Conservation (phyloP, 2,888 invertebrate species). For the Cryptophagus acutangulus region DNA sequence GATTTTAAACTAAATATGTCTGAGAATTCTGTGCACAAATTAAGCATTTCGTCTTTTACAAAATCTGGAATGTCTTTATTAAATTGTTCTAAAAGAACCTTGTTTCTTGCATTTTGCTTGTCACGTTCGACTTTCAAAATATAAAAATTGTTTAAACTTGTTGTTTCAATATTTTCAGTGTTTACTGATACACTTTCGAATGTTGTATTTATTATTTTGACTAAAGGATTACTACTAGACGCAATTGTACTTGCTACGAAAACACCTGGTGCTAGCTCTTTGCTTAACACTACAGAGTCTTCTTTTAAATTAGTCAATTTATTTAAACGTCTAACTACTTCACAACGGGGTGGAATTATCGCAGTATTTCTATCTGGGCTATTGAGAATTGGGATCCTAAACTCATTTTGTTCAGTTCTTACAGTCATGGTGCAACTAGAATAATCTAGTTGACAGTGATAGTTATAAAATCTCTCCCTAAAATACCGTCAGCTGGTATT, state of each 20-base stretch:
- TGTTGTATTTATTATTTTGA: slow-evolving; percentile 15
- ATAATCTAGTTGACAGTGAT: slow-evolving; percentile 6
- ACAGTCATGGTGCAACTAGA: slow-evolving; percentile 5
- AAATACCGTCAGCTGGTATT: slow-evolving; percentile 9
- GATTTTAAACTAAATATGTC: slow-evolving; percentile 22
- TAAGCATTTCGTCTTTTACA: slow-evolving; percentile 7
- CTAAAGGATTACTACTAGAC: slow-evolving; percentile 5
- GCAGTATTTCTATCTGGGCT: too few species aligned
- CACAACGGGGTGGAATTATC: slow-evolving; percentile 10
- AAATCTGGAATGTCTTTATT: slow-evolving; percentile 6
- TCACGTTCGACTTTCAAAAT: not conserved
- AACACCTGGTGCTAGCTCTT: slow-evolving; percentile 2
- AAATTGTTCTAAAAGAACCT: slow-evolving; percentile 3
- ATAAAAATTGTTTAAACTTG: not conserved
- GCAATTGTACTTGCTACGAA: slow-evolving; percentile 11
- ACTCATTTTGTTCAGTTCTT: too few species aligned
- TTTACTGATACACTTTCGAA: not conserved
- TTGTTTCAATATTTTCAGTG: not conserved
- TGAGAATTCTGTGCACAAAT: slow-evolving; percentile 14
- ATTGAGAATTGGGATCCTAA: slow-evolving; percentile 2
- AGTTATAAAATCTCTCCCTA: slow-evolving; percentile 7
- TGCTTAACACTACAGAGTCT: not conserved
- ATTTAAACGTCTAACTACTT: slow-evolving; percentile 7
- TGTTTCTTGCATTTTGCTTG: not conserved
- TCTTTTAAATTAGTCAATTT: not conserved